These are phyloP conservation scores for Chaetorhynchus papuensis DNA, from an alignment of 2,113 vertebrate species.

Conservation along the genomic window DNA sequence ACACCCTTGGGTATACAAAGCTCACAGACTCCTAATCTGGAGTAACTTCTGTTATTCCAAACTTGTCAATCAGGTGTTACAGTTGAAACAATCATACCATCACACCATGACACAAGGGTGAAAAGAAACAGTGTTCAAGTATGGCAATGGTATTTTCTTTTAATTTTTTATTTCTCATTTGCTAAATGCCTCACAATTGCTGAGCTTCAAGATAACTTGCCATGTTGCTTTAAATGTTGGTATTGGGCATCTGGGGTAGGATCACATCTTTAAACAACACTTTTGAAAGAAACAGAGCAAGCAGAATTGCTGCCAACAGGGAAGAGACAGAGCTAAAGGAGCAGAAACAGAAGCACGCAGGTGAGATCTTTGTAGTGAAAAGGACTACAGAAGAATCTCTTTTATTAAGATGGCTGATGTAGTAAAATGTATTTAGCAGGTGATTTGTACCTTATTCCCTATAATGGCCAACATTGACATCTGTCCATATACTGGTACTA, in stretches of 20 bases:
- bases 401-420: background rate
- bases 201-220: background rate
- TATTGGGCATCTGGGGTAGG: background rate
- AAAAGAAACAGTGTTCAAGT: background rate
- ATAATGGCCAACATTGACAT: accelerated
- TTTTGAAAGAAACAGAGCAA: background rate
- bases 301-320: background rate
- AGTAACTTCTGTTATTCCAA: background rate
- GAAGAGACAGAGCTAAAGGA: background rate
- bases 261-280: background rate
- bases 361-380: background rate
- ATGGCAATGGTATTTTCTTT: background rate
- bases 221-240: background rate
- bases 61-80: background rate
- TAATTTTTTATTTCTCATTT: background rate
- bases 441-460: background rate
- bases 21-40: background rate
- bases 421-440: background rate
- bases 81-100: background rate
- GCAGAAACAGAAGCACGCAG: background rate
- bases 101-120: background rate
- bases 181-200: background rate
- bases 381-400: background rate
- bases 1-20: background rate
- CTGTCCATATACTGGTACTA: background rate